Conservation (phyloP, 2,888 invertebrate genomes). For the Pediacus dermestoides region DNA sequence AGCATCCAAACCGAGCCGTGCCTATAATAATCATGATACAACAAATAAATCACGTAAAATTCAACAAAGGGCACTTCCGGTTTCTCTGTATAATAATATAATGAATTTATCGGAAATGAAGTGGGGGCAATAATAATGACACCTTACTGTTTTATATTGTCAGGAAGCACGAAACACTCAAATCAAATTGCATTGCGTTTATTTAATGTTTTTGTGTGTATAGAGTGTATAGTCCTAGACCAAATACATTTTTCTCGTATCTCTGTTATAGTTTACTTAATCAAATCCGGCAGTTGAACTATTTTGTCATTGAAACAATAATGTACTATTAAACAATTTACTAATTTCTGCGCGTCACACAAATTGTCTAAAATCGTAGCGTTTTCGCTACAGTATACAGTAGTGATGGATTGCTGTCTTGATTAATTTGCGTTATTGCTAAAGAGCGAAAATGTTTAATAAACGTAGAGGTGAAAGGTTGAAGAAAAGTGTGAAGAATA, state of each 20-base stretch:
- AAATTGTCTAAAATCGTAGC: background rate
- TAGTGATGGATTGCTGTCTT: background rate
- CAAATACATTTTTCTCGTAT: too few species aligned
- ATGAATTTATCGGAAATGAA: conserved; percentile 34
- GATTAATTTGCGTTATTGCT: background rate
- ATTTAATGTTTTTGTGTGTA: background rate
- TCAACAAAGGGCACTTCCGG: conserved; percentile 39
- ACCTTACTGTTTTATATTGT: conserved; percentile 31
- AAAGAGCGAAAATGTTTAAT: conserved; percentile 26
- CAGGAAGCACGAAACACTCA: conserved; percentile 38
- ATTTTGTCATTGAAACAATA: conserved; percentile 27
- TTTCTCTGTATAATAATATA: conserved; percentile 15
- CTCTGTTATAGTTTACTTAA: too few species aligned
- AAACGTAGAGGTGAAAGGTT: conserved; percentile 18
- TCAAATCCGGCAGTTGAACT: conserved; percentile 17
- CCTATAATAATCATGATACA: too few species aligned
- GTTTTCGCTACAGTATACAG: background rate
- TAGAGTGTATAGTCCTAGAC: background rate
- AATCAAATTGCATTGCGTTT: conserved; percentile 18
- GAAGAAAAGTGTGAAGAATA: background rate
- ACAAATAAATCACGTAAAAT: too few species aligned
- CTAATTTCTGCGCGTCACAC: conserved; percentile 16
- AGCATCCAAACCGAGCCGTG: too few species aligned
- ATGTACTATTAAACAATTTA: conserved; percentile 21
- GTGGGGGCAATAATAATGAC: conserved; percentile 33